Evolutionary conservation across 2,888 invertebrate species (phyloP), one percentile per base, ranked within the genome.

Genomic region (Venustoraphidia nigricollis): DNA sequence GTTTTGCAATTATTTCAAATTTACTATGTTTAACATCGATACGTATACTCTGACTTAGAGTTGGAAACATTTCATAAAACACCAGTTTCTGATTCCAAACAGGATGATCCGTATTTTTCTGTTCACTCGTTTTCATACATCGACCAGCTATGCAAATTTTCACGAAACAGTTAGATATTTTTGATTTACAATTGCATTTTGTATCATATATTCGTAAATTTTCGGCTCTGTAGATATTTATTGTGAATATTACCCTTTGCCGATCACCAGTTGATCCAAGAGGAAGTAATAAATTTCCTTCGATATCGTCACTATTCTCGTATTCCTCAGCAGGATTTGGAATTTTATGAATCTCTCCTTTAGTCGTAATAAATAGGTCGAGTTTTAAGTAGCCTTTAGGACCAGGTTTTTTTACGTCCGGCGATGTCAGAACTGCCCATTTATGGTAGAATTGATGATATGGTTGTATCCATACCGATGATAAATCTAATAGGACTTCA

Each of bases 361-460:
- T 81, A 9, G 79, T 76, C 9, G 81, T 71, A 17, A 92, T 80
- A 2, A 78, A 76, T 51, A 92, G 73, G 60, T 89, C 88, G 51
- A 90, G 76, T 66, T 90, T 90, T 14, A 92, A 66, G 60, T 83
- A 88, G 1, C 91, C 92, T 54, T 77, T 76, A 1, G 76, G 69
- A 3, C 70, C 69, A 53, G 46, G 38, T 1, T 50, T 49, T 37
- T 62, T 61, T 17, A 55, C 52, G 36, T 79, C 75, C 0, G 82
- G 80, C 49, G 80, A 71, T 34, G 76, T 77, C 40, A 92, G 66
- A 58, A 83, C 78, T 0, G 83, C 86, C 92, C 92, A 93, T 66
- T 90, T 90, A 61, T 87, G 85, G 60, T 79, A 83, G 59, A 86
- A 84, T 61, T 83, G 81, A 59, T 84, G 90, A 66, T 83, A 87